A percentile compares a stretch with the other conserved stretches of the same genome.
Evolutionary conservation across 2,113 vertebrate genomes (phyloP).

Genomic region (Tauraco erythrolophus): DNA sequence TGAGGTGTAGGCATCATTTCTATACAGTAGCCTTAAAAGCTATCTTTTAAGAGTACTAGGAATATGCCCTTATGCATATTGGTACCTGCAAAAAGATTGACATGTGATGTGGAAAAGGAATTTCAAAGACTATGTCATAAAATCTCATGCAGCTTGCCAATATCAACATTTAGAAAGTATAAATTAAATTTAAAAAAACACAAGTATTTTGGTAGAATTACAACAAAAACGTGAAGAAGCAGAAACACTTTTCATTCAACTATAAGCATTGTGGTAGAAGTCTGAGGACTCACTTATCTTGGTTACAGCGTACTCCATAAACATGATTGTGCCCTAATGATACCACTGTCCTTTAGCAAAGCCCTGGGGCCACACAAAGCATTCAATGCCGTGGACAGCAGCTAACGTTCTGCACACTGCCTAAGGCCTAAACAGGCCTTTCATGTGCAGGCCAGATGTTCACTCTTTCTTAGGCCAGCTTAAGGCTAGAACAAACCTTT

Average conservation of each 20-base stretch:
- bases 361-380: conserved; percentile 56
- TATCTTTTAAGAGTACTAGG: not conserved
- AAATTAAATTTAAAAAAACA: not conserved
- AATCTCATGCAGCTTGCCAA: not conserved
- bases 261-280: not conserved
- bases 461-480: conserved; percentile 80
- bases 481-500: conserved; percentile 86
- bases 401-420: conserved; percentile 49
- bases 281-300: conserved; percentile 29
- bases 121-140: not conserved
- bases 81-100: not conserved
- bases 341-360: conserved; percentile 74
- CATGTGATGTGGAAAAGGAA: not conserved
- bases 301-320: conserved; percentile 26
- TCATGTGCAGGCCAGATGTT: conserved; percentile 81
- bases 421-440: conserved; percentile 67
- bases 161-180: not conserved
- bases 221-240: not conserved
- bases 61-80: not conserved
- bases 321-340: conserved; percentile 51
- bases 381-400: conserved; percentile 58
- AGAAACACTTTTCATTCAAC: not conserved
- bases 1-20: not conserved
- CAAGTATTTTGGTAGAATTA: not conserved
- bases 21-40: not conserved